phyloP scores from a whole-genome alignment of 2,113 vertebrate species.

The Gila orcuttii region DNA sequence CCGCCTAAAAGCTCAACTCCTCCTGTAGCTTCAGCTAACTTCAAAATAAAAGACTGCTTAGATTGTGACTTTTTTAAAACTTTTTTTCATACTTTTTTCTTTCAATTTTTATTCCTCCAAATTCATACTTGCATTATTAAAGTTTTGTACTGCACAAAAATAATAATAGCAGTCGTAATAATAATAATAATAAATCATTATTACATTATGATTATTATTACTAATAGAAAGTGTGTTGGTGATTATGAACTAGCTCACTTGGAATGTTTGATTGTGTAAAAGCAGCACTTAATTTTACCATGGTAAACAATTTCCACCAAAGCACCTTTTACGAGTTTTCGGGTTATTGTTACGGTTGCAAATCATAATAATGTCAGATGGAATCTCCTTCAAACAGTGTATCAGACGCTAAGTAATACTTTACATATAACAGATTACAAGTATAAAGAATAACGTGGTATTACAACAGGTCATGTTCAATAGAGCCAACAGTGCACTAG shows the following conservation, averaged over 20 bases:
- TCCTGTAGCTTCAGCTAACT: not conserved
- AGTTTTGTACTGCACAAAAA: too few relatives aligned
- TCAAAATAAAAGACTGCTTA: constrained; percentile 11
- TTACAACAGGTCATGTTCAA: not conserved
- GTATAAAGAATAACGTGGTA: too few relatives aligned
- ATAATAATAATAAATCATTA: not conserved
- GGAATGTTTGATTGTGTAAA: not conserved
- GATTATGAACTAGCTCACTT: not conserved
- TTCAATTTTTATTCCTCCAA: too few relatives aligned
- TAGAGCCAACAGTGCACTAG: not conserved
- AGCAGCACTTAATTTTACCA: not conserved
- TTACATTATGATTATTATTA: not conserved
- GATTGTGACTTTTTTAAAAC: too few relatives aligned
- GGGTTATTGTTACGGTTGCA: not conserved
- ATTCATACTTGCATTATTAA: too few relatives aligned
- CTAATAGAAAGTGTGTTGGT: not conserved
- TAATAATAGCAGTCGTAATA: not conserved
- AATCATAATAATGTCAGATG: not conserved
- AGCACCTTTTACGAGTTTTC: not conserved
- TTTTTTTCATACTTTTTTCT: too few relatives aligned
- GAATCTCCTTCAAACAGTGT: not conserved
- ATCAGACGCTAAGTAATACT: not conserved
- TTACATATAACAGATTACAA: not conserved
- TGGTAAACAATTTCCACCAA: not conserved
- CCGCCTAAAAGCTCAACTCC: not conserved